Conservation (phyloP, 2,113 vertebrate genomes). For the Tenrec ecaudatus region DNA sequence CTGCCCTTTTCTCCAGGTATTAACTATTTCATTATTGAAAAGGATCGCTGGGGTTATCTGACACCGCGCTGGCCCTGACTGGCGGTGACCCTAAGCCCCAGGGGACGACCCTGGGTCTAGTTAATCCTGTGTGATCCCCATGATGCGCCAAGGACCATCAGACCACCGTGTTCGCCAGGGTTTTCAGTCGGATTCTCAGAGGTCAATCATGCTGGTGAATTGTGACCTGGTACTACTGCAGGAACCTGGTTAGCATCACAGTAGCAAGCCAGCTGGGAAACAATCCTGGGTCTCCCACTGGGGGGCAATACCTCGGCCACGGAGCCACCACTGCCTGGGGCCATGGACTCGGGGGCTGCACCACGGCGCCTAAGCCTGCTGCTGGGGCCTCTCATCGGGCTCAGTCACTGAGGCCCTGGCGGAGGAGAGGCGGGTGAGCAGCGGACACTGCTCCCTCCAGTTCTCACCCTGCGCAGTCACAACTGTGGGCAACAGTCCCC, state of each 20-base stretch:
- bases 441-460: neutral
- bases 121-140: neutral
- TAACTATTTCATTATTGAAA: constrained; percentile 1
- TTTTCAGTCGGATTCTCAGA: neutral
- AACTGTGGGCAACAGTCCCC: neutral
- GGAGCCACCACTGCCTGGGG: neutral
- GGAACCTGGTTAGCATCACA: neutral
- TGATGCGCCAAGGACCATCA: neutral
- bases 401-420: neutral
- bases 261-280: neutral
- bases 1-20: neutral
- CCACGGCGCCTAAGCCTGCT: neutral
- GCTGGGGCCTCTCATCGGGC: neutral
- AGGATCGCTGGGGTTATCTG: neutral
- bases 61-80: neutral
- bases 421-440: neutral
- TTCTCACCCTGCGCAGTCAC: neutral
- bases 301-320: neutral
- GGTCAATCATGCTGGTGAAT: neutral
- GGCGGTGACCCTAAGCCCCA: neutral
- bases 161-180: neutral
- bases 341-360: neutral
- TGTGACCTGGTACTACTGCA: neutral
- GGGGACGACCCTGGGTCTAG: neutral
- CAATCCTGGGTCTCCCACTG: neutral